phyloP scores from a whole-genome alignment of 1,140 invertebrate genomes.

The Hestina assimilis region DNA sequence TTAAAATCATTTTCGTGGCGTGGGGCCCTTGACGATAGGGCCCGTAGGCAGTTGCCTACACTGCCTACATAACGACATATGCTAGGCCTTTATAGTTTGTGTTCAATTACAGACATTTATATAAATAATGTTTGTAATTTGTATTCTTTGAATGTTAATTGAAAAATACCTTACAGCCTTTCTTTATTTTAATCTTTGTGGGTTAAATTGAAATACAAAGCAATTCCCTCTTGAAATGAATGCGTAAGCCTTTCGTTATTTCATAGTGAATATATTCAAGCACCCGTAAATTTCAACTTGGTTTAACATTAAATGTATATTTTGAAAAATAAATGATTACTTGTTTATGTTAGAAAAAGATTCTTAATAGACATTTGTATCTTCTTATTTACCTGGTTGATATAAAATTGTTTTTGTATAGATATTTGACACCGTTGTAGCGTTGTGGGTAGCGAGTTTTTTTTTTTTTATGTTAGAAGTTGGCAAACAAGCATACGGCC shows the following conservation, averaged over 20 bases:
- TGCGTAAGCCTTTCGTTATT: slow-evolving; percentile 5
- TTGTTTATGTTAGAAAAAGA: too few relatives aligned
- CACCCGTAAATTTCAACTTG: slow-evolving; percentile 3
- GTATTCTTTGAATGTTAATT: neutral
- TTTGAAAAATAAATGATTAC: neutral
- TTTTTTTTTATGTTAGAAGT: too few relatives aligned
- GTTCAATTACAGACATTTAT: neutral
- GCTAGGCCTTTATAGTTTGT: too few relatives aligned
- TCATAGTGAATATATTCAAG: slow-evolving; percentile 6
- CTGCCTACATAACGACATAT: too few relatives aligned
- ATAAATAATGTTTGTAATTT: neutral
- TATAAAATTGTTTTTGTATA: too few relatives aligned
- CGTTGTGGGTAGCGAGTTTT: too few relatives aligned
- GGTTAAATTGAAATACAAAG: neutral
- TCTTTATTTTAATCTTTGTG: slow-evolving; percentile 5
- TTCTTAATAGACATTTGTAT: neutral
- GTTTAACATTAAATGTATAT: neutral
- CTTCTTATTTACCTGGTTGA: neutral
- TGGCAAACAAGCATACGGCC: too few relatives aligned
- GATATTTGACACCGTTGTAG: too few relatives aligned
- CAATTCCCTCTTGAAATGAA: slow-evolving; percentile 5
- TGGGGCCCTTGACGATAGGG: too few relatives aligned
- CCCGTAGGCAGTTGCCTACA: too few relatives aligned
- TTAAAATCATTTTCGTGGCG: too few relatives aligned
- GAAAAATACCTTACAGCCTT: neutral